Evolutionary conservation across 2,113 vertebrate species (phyloP).

Genomic region (Ochotona curzoniae): DNA sequence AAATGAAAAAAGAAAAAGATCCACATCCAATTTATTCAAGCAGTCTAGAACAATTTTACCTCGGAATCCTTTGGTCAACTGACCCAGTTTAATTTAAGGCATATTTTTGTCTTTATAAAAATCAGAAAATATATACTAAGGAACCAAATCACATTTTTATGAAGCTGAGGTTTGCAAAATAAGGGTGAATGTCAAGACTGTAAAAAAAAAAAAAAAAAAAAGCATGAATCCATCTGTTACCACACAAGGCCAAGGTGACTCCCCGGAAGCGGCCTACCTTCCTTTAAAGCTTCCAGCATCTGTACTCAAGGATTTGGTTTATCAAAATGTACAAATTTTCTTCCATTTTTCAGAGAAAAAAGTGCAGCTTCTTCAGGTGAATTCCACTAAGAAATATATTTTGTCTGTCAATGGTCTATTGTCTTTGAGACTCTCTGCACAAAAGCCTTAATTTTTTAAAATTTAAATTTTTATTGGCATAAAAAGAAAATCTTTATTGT

Average conservation of each 20-base stretch:
- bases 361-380: neutral
- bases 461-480: too few species aligned
- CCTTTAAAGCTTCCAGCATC: neutral
- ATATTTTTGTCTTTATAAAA: neutral
- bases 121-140: neutral
- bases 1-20: constrained; percentile 9
- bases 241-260: neutral
- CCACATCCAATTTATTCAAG: neutral
- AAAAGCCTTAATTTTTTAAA: neutral
- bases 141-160: neutral
- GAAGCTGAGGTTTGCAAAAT: neutral
- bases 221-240: neutral
- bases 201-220: neutral
- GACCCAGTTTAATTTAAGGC: neutral
- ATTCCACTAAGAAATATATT: neutral
- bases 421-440: neutral
- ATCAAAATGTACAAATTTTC: neutral
- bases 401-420: neutral
- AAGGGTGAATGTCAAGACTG: neutral
- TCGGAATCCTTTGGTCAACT: neutral
- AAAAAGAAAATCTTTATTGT: too few species aligned
- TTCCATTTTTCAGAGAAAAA: constrained; percentile 16
- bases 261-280: neutral
- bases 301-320: neutral
- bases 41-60: neutral